Percentiles rank a stretch among this genome's conserved stretches.
phyloP scores from a whole-genome alignment of 2,113 vertebrate genomes.

The Hyperopisus bebe region DNA sequence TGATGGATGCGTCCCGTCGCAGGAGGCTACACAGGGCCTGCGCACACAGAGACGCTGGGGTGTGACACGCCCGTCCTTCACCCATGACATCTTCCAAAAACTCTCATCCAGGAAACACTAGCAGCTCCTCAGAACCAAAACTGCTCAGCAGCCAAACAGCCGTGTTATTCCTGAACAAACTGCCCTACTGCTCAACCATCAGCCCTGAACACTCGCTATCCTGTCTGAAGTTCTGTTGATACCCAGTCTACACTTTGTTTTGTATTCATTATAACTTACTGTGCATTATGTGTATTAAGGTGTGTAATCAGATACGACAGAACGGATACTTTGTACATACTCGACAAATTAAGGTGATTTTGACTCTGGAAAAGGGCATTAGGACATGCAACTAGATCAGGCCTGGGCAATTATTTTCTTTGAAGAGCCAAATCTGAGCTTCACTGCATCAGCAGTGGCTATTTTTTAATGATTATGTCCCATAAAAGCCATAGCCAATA shows the following conservation, averaged over 20 bases:
- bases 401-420: background rate
- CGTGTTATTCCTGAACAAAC: background rate
- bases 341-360: background rate
- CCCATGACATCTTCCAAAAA: background rate
- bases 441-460: background rate
- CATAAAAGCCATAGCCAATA: background rate
- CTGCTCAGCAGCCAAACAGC: background rate
- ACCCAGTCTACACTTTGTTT: background rate
- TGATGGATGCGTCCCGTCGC: constrained; percentile 87
- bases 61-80: background rate
- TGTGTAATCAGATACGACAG: background rate
- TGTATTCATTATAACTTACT: background rate
- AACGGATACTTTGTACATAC: background rate
- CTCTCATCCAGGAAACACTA: background rate
- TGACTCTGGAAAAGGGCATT: background rate
- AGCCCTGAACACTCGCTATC: background rate
- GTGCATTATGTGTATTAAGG: background rate
- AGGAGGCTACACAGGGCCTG: constrained; percentile 91
- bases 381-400: background rate
- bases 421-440: background rate
- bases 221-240: background rate
- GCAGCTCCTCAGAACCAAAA: background rate
- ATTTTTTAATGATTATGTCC: background rate
- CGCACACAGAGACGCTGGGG: background rate
- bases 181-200: background rate